Evolutionary conservation across 2,113 vertebrate genomes (phyloP).

Genomic region (Chiloscyllium plagiosum): DNA sequence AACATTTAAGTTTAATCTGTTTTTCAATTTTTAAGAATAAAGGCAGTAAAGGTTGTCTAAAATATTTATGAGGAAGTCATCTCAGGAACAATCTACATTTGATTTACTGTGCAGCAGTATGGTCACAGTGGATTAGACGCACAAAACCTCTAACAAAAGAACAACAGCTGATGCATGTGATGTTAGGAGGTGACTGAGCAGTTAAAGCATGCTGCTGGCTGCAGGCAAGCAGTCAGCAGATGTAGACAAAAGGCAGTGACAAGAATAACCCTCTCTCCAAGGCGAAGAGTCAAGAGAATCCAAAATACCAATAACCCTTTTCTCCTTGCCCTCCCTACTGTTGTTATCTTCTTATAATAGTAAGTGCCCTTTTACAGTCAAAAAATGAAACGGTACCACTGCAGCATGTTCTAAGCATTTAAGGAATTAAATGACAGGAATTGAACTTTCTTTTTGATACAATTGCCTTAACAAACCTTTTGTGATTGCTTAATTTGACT

Average conservation of each 20-base stretch:
- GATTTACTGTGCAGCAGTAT: constrained; percentile 80
- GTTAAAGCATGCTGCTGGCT: constrained; percentile 89
- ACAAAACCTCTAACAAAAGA: constrained; percentile 92
- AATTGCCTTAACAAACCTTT: not conserved
- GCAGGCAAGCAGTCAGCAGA: constrained; percentile 85
- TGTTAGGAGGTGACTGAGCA: constrained; percentile 88
- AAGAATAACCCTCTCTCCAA: constrained; percentile 85
- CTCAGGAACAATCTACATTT: constrained; percentile 77
- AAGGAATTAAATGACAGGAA: not conserved
- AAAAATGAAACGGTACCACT: constrained; percentile 59
- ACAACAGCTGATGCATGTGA: constrained; percentile 88
- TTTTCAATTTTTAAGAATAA: constrained; percentile 38
- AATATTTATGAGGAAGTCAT: constrained; percentile 82
- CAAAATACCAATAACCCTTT: constrained; percentile 99
- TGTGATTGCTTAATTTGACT: not conserved
- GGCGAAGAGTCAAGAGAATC: constrained; percentile 87
- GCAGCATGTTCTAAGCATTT: constrained; percentile 22
- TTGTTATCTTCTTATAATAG: constrained; percentile 79
- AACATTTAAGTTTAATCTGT: constrained; percentile 37
- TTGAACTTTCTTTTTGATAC: not conserved
- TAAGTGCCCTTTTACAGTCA: constrained; percentile 96
- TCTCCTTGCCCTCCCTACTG: constrained; percentile 72
- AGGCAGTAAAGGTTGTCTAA: constrained; percentile 62
- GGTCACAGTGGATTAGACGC: constrained; percentile 82
- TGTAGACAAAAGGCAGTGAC: constrained; percentile 91